Conservation (phyloP, 2,888 invertebrate genomes). For the Pheosia tremula region DNA sequence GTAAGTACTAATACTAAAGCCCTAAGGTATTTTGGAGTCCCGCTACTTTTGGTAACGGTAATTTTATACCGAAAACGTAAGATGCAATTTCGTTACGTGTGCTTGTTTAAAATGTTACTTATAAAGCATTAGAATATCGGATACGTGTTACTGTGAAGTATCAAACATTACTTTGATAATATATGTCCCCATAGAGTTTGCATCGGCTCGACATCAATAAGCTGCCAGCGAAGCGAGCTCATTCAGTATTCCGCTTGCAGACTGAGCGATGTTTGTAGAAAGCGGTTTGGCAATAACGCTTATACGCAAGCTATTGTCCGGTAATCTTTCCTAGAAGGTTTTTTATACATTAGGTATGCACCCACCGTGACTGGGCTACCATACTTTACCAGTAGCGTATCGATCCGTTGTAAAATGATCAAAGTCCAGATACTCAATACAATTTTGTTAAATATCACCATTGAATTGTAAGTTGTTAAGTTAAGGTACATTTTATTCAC, state of each 20-base stretch:
- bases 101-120: neutral
- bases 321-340: constrained; percentile 81
- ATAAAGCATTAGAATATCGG: neutral
- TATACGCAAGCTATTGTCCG: constrained; percentile 75
- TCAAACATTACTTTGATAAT: constrained; percentile 25
- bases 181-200: constrained; percentile 18
- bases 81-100: constrained; percentile 4
- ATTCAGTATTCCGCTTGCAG: constrained; percentile 71
- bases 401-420: constrained; percentile 31
- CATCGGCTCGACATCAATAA: constrained; percentile 45
- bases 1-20: neutral
- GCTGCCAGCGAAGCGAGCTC: constrained; percentile 44
- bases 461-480: neutral
- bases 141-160: constrained; percentile 3
- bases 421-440: constrained; percentile 19
- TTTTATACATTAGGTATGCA: constrained; percentile 69
- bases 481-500: neutral
- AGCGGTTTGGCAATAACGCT: constrained; percentile 81
- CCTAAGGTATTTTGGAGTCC: constrained; percentile 3
- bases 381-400: constrained; percentile 47
- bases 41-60: constrained; percentile 3
- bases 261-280: constrained; percentile 73
- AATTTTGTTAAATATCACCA: constrained; percentile 12
- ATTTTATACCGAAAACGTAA: constrained; percentile 1
- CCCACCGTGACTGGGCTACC: constrained; percentile 70